Percentiles rank a stretch among this genome's conserved stretches.
Evolutionary conservation across 2,113 vertebrate species (phyloP).

Genomic region (Callipepla californica): DNA sequence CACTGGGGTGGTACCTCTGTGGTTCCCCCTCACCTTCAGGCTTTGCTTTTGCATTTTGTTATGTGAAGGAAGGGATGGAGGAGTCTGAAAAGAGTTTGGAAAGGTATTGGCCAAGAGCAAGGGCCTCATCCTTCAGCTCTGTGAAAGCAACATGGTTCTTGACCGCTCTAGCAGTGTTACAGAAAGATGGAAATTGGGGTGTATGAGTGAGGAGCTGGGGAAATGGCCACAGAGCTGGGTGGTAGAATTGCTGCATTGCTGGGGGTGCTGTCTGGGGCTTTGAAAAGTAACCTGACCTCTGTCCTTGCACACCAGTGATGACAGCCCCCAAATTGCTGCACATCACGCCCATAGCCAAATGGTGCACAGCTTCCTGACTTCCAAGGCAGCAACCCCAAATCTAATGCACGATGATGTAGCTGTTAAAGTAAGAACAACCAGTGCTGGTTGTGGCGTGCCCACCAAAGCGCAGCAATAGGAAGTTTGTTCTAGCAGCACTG

Average conservation of each 20-base stretch:
- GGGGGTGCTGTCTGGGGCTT: background rate
- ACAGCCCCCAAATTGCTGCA: background rate
- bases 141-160: background rate
- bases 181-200: background rate
- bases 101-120: background rate
- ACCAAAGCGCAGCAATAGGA: background rate
- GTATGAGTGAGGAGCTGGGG: background rate
- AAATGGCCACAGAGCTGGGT: background rate
- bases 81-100: background rate
- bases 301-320: background rate
- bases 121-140: background rate
- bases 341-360: fast-evolving
- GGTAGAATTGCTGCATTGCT: background rate
- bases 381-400: background rate
- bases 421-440: background rate
- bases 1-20: background rate
- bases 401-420: background rate
- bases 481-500: background rate
- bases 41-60: background rate
- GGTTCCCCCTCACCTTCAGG: background rate
- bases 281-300: background rate
- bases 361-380: background rate
- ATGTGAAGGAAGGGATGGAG: background rate
- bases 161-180: background rate
- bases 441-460: too few relatives aligned